Evolutionary conservation across 2,113 vertebrate genomes (phyloP), one percentile per base, ranked within the genome.

Genomic region (Aptenodytes patagonicus): DNA sequence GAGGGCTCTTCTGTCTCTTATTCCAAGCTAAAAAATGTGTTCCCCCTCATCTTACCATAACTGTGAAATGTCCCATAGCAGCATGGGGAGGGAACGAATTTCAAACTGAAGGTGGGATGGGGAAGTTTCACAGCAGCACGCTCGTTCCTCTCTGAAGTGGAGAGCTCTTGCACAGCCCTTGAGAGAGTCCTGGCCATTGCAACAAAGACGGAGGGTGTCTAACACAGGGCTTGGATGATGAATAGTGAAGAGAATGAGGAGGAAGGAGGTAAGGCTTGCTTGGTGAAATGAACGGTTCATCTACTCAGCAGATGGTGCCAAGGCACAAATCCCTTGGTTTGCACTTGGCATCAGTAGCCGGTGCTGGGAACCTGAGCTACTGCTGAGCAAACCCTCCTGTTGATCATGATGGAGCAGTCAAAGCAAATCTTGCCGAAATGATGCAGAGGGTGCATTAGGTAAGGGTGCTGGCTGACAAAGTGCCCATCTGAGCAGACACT

Each of bases 271-370:
- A 49, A 87, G 69, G 61, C 55, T 80, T 15, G 18, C 20, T n/a
- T 32, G 29, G 42, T 47, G 38, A 52, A 86, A 20, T 5, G 31
- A 86, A 47, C 1, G 2, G 51, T 34, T 70, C 64, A 62, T 47
- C 42, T 51, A 15, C 51, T 62, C 51, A 9, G 85, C 36, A 46
- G 62, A 28, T 2, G 7, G 79, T 72, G 79, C 76, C 83, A 83
- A 68, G 84, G 64, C 58, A 32, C 52, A 61, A 54, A 78, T 20
- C 47, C 38, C 68, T 18, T 9, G 68, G 16, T 42, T 83, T 40
- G 17, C 22, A 7, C 46, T 75, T 83, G 83, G 61, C 52, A 55
- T 17, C 5, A 0, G 0, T 0, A 17, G 8, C 32, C 0, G 0
- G 24, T 3, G 32, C 72, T 25, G 47, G 78, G 55, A 88, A 44